Percentiles rank a stretch among this genome's conserved stretches.
phyloP scores from a whole-genome alignment of 2,113 vertebrate species.

The Emberiza fucata region DNA sequence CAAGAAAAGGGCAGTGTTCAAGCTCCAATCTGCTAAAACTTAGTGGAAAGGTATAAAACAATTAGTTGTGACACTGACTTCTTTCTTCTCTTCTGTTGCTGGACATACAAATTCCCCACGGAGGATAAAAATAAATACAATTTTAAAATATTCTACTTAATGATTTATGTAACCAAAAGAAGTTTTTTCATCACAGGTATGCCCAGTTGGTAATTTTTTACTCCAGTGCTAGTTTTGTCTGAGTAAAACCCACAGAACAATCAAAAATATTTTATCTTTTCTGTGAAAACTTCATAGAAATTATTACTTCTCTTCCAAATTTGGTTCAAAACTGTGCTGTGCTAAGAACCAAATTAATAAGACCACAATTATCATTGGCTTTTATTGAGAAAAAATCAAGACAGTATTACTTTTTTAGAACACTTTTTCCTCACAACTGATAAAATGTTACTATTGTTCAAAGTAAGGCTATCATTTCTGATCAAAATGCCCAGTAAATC shows the following conservation, averaged over 20 bases:
- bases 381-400: neutral
- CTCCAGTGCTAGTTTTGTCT: neutral
- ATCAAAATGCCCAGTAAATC: neutral
- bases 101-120: neutral
- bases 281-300: neutral
- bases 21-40: conserved; percentile 38
- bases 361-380: neutral
- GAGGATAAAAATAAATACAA: neutral
- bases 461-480: neutral
- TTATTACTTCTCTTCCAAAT: neutral
- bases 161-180: neutral
- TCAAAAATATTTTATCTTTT: neutral
- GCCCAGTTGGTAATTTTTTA: neutral
- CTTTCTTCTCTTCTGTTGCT: conserved; percentile 1
- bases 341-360: neutral
- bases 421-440: neutral
- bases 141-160: neutral
- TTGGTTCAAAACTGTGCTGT: neutral
- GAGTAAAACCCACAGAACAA: neutral
- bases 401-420: neutral
- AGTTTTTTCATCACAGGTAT: neutral
- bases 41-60: conserved; percentile 39
- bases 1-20: conserved; percentile 39
- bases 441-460: neutral
- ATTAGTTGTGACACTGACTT: neutral